A percentile compares a stretch with the other conserved stretches of the same genome.
phyloP scores from a whole-genome alignment of 1,140 invertebrate species.

The Scaptomyza montana region DNA sequence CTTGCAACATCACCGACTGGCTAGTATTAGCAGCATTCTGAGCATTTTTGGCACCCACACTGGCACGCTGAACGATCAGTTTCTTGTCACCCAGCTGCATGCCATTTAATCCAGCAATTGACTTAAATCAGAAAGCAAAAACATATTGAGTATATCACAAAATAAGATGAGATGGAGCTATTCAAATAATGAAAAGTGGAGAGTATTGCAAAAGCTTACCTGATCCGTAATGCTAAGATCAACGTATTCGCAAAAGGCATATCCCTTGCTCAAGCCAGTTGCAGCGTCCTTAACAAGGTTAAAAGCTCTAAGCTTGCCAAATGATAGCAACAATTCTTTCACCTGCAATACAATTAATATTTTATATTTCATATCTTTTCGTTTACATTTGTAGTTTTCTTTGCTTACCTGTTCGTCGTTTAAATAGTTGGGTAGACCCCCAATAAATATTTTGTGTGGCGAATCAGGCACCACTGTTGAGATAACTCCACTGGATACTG shows the following conservation, averaged over 20 bases:
- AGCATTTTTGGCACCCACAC: conserved; percentile 97
- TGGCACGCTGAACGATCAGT: conserved; percentile 98
- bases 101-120: conserved; percentile 98
- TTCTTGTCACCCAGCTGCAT: conserved; percentile 99
- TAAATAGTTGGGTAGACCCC: conserved; percentile 99
- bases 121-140: conserved; percentile 85
- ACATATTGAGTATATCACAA: conserved; percentile 9
- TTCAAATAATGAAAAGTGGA: not conserved
- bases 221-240: conserved; percentile 98
- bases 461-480: conserved; percentile 97
- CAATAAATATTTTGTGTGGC: conserved; percentile 99
- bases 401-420: conserved; percentile 98
- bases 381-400: not conserved
- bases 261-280: conserved; percentile 98
- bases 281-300: conserved; percentile 99
- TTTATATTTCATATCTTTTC: not conserved
- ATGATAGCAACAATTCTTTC: conserved; percentile 97
- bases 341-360: conserved; percentile 87
- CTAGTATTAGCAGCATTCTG: conserved; percentile 89
- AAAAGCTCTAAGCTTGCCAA: conserved; percentile 98
- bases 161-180: not conserved
- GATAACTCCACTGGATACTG: conserved; percentile 88
- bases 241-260: conserved; percentile 99
- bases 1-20: conserved; percentile 89
- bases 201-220: conserved; percentile 85